Evolutionary conservation across 1,140 invertebrate genomes (phyloP), one percentile per base, ranked within the genome.

Genomic region (Neelides sp.): DNA sequence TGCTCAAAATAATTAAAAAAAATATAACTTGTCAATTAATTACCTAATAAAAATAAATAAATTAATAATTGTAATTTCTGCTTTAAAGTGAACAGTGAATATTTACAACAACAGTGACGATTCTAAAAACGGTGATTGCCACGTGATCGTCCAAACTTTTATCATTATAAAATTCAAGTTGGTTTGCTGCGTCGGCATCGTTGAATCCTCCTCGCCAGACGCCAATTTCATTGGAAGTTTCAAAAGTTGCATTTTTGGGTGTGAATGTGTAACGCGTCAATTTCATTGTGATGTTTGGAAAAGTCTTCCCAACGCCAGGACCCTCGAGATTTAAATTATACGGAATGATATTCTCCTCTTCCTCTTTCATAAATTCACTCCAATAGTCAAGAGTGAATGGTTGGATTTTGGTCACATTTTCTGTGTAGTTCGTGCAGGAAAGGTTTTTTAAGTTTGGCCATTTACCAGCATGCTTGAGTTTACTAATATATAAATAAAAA

Each of bases 111-210:
- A 85, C 77, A 0, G 83, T 84, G 5, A 82, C 82, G 34, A 90
- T 77, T 41, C 83, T 75, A 65, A 86, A 89, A 7, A 83, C 81
- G 35, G 83, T 79, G 58, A 83, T 75, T 2, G 85, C 83, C 0
- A 80, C 80, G 42, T 82, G 78, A 64, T 85, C 84, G 41, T 71
- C 75, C 65, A 87, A 78, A 17, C 73, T 72, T 37, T 75, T 68
- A 5, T 75, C 71, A 59, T 80, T 75, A 15, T 71, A 69, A n/a
- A 84, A 68, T 7, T n/a, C n/a, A n/a, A n/a, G n/a, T n/a, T 68
- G 65, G 10, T 83, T 62, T 1, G 73, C 72, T 45, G 77, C 77
- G n/a, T 37, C 35, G 27, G 57, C 55, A n/a, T n/a, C n/a, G 32
- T 73, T 70, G 13, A 83, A 73, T 42, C 79, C 79, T 3, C 76